A percentile compares a stretch with the other conserved stretches of the same genome.
Evolutionary conservation across 2,888 invertebrate species (phyloP).

Genomic region (Blera fallax): DNA sequence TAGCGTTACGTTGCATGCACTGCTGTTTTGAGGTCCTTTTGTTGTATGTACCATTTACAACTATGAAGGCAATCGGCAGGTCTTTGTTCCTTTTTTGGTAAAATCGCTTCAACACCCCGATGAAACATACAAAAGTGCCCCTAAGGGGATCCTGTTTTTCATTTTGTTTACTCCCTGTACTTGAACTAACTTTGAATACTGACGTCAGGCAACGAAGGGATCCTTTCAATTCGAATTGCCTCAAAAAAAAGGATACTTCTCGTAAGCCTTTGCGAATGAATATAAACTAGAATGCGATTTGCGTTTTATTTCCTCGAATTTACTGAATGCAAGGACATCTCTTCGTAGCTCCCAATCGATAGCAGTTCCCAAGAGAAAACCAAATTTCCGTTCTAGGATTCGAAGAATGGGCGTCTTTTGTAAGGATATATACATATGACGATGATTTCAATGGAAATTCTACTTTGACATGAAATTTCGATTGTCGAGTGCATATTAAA

Average conservation of each 20-base stretch:
- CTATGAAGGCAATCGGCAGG: background rate
- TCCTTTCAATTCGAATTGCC: conserved; percentile 24
- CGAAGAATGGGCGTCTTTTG: conserved; percentile 25
- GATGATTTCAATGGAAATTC: background rate
- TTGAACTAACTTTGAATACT: conserved; percentile 53
- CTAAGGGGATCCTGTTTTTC: conserved; percentile 1
- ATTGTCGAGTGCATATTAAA: conserved; percentile 32
- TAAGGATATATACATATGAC: background rate
- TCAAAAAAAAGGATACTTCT: background rate
- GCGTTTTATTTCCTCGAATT: conserved; percentile 30
- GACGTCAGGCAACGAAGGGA: conserved; percentile 5
- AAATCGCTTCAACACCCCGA: conserved; percentile 55
- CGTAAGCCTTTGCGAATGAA: conserved; percentile 38
- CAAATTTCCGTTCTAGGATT: conserved; percentile 56
- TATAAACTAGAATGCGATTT: conserved; percentile 59
- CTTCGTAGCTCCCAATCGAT: conserved; percentile 22
- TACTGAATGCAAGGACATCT: conserved; percentile 1
- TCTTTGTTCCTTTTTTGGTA: conserved; percentile 34
- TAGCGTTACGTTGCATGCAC: conserved; percentile 36
- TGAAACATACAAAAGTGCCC: conserved; percentile 46
- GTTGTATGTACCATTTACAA: background rate
- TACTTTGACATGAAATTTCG: conserved; percentile 30
- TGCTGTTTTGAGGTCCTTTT: conserved; percentile 13
- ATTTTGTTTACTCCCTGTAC: conserved; percentile 34
- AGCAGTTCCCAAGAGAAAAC: conserved; percentile 53